Base-by-base conservation (phyloP, 2,888 invertebrate genomes). In the Pseudanteris insignis region DNA sequence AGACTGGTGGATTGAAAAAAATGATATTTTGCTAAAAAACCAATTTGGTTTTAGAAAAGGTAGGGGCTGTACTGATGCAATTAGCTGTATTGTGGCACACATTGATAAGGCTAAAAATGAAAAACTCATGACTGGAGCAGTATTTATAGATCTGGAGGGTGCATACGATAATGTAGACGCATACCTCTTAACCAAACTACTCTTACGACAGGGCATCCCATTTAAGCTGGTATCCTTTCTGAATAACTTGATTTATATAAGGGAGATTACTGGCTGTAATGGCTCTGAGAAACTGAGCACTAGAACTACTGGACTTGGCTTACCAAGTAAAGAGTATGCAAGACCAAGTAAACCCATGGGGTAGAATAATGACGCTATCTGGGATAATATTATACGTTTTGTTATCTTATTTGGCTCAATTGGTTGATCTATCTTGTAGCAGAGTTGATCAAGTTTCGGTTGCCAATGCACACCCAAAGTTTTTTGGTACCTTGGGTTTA, bases 321-420 rank as follows among this genome's bases (percentile, higher is more conserved):
- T 18, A 18, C 18, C 18, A n/a, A n/a, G n/a, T n/a, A n/a, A n/a
- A n/a, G n/a, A n/a, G n/a, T n/a, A n/a, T n/a, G n/a, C n/a, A n/a
- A n/a, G n/a, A n/a, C n/a, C n/a, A n/a, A n/a, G n/a, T n/a, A 33
- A 33, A 6, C 30, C 70, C 3, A 69, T 28, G 0, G 70, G 71
- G 51, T 73, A 70, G 40, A 68, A 72, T 4, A 71, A 37, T 28
- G 46, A 55, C 2, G 71, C 60, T 1, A 68, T 60, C 6, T 65
- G 57, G 10, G 67, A 67, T 9, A 70, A 40, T 2, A 72, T 62
- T 7, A 26, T 48, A n/a, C 70, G 43, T 50, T 72, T 68, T 0
- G 67, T 67, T 3, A 54, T 13, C 18, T 25, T 13, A 5, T 13
- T 28, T 2, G 7, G 1, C 1, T 8, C 8, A 5, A 14, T 12